phyloP scores from a whole-genome alignment of 2,888 invertebrate species.

The Ethmia dodecea region DNA sequence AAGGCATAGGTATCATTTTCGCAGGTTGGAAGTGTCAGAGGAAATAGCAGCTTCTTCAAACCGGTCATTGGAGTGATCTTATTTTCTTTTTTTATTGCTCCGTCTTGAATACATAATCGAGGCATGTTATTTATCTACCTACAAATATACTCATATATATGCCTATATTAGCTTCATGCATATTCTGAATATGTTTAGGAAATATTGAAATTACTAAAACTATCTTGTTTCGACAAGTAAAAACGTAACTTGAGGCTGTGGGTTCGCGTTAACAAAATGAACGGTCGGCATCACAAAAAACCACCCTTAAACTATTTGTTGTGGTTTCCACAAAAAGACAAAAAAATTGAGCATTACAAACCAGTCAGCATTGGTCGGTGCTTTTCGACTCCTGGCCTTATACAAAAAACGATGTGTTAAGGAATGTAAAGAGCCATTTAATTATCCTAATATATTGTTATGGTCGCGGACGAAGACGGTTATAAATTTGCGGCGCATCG shows the following conservation, averaged over 20 bases:
- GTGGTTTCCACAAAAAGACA: slow-evolving; percentile 67
- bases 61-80: slow-evolving; percentile 38
- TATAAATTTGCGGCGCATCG: slow-evolving; percentile 62
- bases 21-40: slow-evolving; percentile 41
- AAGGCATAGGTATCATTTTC: slow-evolving; percentile 40
- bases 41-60: slow-evolving; percentile 40
- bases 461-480: slow-evolving; percentile 67
- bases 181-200: too few species aligned
- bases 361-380: slow-evolving; percentile 74
- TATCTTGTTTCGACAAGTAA: too few species aligned
- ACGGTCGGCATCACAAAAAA: slow-evolving; percentile 59
- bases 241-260: too few species aligned
- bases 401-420: slow-evolving; percentile 74
- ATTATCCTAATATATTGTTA: slow-evolving; percentile 78
- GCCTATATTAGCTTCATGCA: too few species aligned
- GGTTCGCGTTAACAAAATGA: slow-evolving; percentile 61
- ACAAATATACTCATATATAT: too few species aligned
- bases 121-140: too few species aligned
- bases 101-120: neutral
- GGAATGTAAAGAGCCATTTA: slow-evolving; percentile 77
- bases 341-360: slow-evolving; percentile 65
- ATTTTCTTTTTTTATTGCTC: slow-evolving; percentile 28
- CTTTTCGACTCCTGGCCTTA: slow-evolving; percentile 66
- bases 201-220: too few species aligned
- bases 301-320: slow-evolving; percentile 70